Evolutionary conservation across 2,113 vertebrate genomes (phyloP).

Genomic region (Chascanopsetta lugubris): DNA sequence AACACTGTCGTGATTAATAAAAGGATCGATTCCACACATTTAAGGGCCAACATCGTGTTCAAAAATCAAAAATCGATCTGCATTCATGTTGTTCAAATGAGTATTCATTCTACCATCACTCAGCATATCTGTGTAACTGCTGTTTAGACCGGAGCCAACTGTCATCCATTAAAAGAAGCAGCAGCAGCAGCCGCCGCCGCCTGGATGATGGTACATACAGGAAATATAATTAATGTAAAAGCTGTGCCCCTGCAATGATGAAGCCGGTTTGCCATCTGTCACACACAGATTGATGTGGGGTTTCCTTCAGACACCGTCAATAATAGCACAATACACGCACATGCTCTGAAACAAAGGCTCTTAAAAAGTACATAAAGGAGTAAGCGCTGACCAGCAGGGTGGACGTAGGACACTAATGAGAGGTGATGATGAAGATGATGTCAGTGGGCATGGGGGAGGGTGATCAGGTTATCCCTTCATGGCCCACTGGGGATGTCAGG

Average conservation of each 20-base stretch:
- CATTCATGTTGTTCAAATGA: background rate
- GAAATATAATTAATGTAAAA: slow-evolving; percentile 22
- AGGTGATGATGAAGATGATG: slow-evolving; percentile 43
- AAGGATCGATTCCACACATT: no score
- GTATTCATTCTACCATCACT: no score
- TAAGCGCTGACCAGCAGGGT: background rate
- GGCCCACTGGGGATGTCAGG: slow-evolving; percentile 33
- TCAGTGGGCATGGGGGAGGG: slow-evolving; percentile 36
- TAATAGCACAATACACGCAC: background rate
- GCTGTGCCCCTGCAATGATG: slow-evolving; percentile 8
- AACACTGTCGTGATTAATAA: no score
- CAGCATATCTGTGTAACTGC: background rate
- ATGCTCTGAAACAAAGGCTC: background rate
- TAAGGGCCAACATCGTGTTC: no score
- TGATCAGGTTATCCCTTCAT: slow-evolving; percentile 37
- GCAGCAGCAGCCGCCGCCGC: background rate
- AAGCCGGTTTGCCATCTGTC: slow-evolving; percentile 35
- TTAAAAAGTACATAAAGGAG: background rate
- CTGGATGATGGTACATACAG: background rate
- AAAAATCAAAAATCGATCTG: background rate
- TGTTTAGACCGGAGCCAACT: background rate
- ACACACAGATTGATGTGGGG: slow-evolving; percentile 16
- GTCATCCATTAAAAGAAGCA: background rate
- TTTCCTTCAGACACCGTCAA: slow-evolving; percentile 7
- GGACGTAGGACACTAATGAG: slow-evolving; percentile 26